Evolutionary conservation across 2,113 vertebrate genomes (phyloP), one percentile per base, ranked within the genome.

Genomic region (Agapornis roseicollis): DNA sequence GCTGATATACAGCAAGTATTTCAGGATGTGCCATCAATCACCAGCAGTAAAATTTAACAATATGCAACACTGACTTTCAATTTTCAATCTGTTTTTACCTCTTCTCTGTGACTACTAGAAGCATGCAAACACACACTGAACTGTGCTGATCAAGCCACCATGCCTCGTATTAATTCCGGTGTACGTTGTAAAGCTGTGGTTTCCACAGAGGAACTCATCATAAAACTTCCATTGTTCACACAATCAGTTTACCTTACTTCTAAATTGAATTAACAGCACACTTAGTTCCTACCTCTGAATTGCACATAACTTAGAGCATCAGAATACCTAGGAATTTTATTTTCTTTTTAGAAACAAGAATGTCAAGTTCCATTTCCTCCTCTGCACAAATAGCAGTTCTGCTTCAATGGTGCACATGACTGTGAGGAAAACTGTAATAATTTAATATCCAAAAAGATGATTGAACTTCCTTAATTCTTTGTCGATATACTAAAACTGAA

Each of bases 111-210:
- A 69, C 44, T 64, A 41, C 39, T 6, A 69, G 49, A 73, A 28
- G 33, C 18, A 58, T 7, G 8, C 70, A 61, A 88, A 73, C 47
- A 49, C 22, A 46, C 52, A 42, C 13, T 2, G 31, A 81, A 22
- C 23, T 82, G 53, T 35, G 33, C 50, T 41, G 25, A 84, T 46
- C 44, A 41, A 50, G 19, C 41, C 31, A 53, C 46, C 33, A 50
- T 83, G 49, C 24, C 49, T 58, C 55, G 8, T 5, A 50, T 24
- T 41, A 65, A 79, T 20, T 73, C 15, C 49, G 79, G 50, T 0
- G 0, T 31, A 31, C 0, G 0, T 2, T 35, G 68, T n/a, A 90
- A 53, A 70, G n/a, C 49, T 82, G 14, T 25, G 22, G 35, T 85
- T 53, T 60, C 35, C 65, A 65, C n/a, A 47, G 37, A 53, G 22